Base-by-base conservation (phyloP, 2,113 vertebrate genomes). In the Odocoileus hemionus region DNA sequence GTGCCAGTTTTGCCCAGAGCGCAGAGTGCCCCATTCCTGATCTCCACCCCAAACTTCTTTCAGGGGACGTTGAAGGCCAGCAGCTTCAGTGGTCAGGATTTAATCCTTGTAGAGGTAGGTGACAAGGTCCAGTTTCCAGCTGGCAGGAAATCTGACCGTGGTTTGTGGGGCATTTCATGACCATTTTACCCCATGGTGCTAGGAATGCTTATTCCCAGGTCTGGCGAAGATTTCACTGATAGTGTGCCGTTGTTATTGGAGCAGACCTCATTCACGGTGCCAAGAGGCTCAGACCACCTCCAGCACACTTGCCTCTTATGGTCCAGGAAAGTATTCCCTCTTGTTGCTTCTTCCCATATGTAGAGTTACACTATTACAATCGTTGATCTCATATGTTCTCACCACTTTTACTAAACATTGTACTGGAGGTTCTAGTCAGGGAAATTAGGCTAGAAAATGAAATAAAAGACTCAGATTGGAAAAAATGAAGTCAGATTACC, bases 371-470 rank as follows among this genome's bases (percentile, higher is more conserved):
- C 23, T 43, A 4, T 14, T 74, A 74, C 23, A 74, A 74, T 74
- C 70, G 7, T 26, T 25, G 70, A 76, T 43, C 39, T 43, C 36
- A 13, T 39, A 3, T 13, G 70, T 43, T 25, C 23, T 76, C 67
- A 70, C 9, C 33, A 10, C 67, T 70, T 39, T 70, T n/a, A 45
- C 26, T 84, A 33, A 52, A 43, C 39, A 80, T 57, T 52, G 10
- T 21, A 30, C 6, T 47, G 6, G 30, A 55, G 33, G 19, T 67
- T 88, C 43, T 85, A 86, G 36, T 43, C 47, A 89, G 39, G 33
- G 39, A 28, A 50, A 8, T 50, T 30, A 47, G 57, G 17, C 70
- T 94, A 86, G 80, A 94, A 67, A 94, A 91, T 60, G 52, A 64
- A 70, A 82, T 57, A 55, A 79, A 90, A 50, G 15, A 14, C 10